These are phyloP conservation scores for Muscidifurax raptorellus DNA, from an alignment of 1,140 invertebrate genomes.

Conservation along the genomic window DNA sequence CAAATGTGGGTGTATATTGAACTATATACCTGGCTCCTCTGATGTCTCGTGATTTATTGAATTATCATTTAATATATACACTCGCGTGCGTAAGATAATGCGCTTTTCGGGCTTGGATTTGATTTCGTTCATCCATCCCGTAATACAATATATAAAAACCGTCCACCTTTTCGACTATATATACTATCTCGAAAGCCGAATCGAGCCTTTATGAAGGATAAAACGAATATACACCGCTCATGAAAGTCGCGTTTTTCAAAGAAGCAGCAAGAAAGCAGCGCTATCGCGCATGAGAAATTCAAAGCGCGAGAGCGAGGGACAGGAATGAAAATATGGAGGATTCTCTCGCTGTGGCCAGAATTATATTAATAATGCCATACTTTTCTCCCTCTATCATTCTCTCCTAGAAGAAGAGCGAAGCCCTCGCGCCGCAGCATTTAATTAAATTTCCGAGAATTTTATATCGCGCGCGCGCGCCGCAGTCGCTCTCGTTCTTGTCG, in stretches of 20 bases:
- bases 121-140: too few species aligned
- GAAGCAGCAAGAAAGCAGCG: not conserved
- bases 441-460: constrained; percentile 69
- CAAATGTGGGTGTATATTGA: not conserved
- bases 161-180: too few species aligned
- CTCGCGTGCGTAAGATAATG: too few species aligned
- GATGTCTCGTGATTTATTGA: constrained; percentile 20
- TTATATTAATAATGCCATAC: constrained; percentile 68
- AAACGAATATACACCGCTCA: not conserved
- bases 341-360: constrained; percentile 55
- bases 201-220: not conserved
- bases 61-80: not conserved
- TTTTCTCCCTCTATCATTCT: constrained; percentile 55
- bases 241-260: not conserved
- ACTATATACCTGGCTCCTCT: not conserved
- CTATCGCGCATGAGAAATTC: constrained; percentile 27
- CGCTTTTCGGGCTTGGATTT: too few species aligned
- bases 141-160: too few species aligned
- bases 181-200: too few species aligned
- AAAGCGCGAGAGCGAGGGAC: constrained; percentile 44
- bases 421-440: constrained; percentile 59
- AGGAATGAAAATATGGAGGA: constrained; percentile 50
- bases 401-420: constrained; percentile 34
- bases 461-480: constrained; percentile 58
- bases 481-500: constrained; percentile 52